These are phyloP conservation scores for Pimephales promelas DNA, from an alignment of 2,113 vertebrate genomes.

Conservation along the genomic window DNA sequence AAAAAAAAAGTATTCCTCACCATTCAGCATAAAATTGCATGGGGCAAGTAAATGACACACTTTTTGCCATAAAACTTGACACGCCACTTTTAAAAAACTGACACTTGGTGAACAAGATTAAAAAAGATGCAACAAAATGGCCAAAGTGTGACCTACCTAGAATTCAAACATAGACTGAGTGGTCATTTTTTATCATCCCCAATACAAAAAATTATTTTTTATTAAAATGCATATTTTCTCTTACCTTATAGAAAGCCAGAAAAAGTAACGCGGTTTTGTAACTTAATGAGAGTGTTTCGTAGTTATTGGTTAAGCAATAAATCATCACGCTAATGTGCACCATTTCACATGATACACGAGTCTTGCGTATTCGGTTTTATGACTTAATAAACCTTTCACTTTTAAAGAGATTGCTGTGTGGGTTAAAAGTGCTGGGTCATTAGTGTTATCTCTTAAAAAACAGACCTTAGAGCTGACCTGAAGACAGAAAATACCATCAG, in stretches of 20 bases:
- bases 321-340: not conserved
- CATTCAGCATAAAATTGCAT: not conserved
- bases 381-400: slow-evolving; percentile 22
- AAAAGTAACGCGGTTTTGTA: not conserved
- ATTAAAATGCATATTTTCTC: too few relatives aligned
- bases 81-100: not conserved
- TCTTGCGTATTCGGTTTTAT: not conserved
- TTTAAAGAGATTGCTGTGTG: slow-evolving; percentile 21
- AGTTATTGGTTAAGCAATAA: not conserved
- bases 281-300: not conserved
- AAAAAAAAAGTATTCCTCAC: not conserved
- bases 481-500: not conserved
- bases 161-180: too few relatives aligned
- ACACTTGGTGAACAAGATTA: not conserved
- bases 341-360: not conserved
- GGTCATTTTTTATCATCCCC: not conserved
- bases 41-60: not conserved
- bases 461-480: not conserved
- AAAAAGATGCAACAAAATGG: not conserved
- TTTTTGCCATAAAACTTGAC: not conserved
- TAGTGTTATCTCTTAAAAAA: not conserved
- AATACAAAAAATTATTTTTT: not conserved
- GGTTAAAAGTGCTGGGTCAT: slow-evolving; percentile 13
- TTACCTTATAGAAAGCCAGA: too few relatives aligned
- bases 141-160: too few relatives aligned